A percentile compares a stretch with the other conserved stretches of the same genome.
These are phyloP conservation scores for Phoxinus dragarum DNA, from an alignment of 2,797 vertebrate species.

Conservation along the genomic window DNA sequence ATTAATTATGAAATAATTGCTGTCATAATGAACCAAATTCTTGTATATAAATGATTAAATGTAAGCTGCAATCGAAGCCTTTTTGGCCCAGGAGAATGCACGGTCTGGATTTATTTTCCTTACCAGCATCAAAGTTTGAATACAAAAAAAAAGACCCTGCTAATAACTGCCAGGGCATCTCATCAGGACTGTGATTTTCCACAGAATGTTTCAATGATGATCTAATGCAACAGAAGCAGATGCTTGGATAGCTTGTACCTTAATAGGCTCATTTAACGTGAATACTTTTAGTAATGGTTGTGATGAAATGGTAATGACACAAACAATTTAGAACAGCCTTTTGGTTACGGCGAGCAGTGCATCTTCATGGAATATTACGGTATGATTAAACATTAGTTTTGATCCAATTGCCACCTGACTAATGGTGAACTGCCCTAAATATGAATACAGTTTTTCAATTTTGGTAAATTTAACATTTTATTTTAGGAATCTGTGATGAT, in stretches of 20 bases:
- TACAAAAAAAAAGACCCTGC: not conserved
- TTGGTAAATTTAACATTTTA: not conserved
- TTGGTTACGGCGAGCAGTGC: conserved; percentile 15
- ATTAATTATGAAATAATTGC: not conserved
- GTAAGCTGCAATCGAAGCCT: not conserved
- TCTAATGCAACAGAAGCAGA: not conserved
- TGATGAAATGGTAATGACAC: conserved; percentile 25
- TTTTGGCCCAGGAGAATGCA: not conserved
- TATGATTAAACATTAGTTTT: not conserved
- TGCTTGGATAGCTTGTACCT: conserved; percentile 4
- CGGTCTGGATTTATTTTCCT: not conserved
- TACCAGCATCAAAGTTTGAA: not conserved
- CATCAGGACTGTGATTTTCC: not conserved
- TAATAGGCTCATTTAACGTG: conserved; percentile 2
- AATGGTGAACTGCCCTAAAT: not conserved
- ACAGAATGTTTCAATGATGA: not conserved
- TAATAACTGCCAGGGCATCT: not conserved
- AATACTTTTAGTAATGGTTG: conserved; percentile 22
- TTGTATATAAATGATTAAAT: not conserved
- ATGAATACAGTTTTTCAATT: not conserved
- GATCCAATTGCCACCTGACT: conserved; percentile 1
- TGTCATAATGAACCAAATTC: not conserved
- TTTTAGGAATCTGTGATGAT: not conserved
- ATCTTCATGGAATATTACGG: conserved; percentile 1
- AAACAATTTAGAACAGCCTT: conserved; percentile 14